Conservation (phyloP, 2,797 vertebrate genomes). For the Phataginus tricuspis region DNA sequence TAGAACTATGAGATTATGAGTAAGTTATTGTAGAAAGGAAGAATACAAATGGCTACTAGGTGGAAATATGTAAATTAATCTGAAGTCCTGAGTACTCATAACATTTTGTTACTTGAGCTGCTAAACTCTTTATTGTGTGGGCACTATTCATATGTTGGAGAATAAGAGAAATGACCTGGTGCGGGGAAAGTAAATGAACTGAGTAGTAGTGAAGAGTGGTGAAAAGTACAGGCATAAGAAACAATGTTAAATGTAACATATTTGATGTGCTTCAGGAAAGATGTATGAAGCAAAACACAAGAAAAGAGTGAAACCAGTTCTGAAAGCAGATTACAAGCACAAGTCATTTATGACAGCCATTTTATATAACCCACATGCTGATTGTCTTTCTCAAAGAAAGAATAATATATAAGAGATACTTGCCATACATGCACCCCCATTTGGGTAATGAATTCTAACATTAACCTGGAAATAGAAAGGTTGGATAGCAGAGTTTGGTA, state of each 20-base stretch:
- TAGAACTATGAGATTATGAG: neutral
- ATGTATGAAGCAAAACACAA: neutral
- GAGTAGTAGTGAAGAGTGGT: neutral
- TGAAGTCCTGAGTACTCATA: neutral
- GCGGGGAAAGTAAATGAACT: neutral
- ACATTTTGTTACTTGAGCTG: neutral
- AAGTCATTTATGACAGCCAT: neutral
- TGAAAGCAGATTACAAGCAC: neutral
- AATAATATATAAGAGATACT: neutral
- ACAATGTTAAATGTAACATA: conserved; percentile 1
- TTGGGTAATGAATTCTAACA: neutral
- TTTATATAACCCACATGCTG: neutral
- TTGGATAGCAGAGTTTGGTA: neutral
- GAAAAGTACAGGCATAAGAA: conserved; percentile 1
- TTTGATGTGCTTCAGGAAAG: neutral
- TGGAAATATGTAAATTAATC: neutral
- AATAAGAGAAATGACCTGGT: neutral
- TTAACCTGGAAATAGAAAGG: neutral
- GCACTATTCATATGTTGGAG: neutral
- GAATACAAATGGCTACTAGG: neutral
- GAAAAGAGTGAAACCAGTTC: neutral
- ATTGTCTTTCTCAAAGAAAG: neutral
- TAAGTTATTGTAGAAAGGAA: neutral
- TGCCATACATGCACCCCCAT: neutral
- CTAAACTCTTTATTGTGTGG: neutral